Evolutionary conservation across 2,888 invertebrate genomes (phyloP).

Genomic region (Galeruca laticollis): DNA sequence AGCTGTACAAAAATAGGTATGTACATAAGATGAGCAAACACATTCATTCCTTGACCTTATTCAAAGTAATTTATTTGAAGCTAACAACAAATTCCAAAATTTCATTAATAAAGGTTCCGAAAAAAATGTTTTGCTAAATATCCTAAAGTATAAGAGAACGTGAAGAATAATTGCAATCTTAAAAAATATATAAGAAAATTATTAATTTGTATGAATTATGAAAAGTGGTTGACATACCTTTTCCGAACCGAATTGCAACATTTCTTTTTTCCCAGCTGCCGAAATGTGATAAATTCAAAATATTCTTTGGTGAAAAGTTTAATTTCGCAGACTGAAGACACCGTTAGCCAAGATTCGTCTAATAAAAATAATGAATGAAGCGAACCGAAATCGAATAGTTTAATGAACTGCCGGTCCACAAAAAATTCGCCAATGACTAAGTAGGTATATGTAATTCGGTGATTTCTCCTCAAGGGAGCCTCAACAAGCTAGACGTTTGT

Average conservation of each 20-base stretch:
- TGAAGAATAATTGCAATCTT: too few species aligned
- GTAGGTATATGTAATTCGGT: slow-evolving; percentile 57
- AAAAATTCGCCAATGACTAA: slow-evolving; percentile 62
- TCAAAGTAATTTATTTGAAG: too few species aligned
- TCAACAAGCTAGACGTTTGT: slow-evolving; percentile 56
- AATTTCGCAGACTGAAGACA: slow-evolving; percentile 19
- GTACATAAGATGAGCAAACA: too few species aligned
- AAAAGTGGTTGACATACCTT: slow-evolving; percentile 4
- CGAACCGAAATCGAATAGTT: slow-evolving; percentile 56
- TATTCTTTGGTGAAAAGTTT: slow-evolving; percentile 5
- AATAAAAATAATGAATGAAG: slow-evolving; percentile 50
- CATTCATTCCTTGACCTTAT: too few species aligned
- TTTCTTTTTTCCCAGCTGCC: too few species aligned
- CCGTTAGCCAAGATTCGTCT: slow-evolving; percentile 45
- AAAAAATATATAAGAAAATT: too few species aligned
- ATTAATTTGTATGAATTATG: too few species aligned
- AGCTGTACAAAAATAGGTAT: too few species aligned
- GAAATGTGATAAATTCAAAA: neutral
- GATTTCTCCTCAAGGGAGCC: slow-evolving; percentile 60
- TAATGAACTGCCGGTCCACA: slow-evolving; percentile 57
- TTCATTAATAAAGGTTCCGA: too few species aligned
- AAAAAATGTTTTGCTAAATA: too few species aligned
- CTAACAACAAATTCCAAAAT: too few species aligned
- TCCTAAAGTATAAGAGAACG: too few species aligned
- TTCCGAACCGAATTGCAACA: neutral